These are phyloP conservation scores for Crotalus helleri DNA, from an alignment of 2,113 vertebrate genomes.

Conservation along the genomic window DNA sequence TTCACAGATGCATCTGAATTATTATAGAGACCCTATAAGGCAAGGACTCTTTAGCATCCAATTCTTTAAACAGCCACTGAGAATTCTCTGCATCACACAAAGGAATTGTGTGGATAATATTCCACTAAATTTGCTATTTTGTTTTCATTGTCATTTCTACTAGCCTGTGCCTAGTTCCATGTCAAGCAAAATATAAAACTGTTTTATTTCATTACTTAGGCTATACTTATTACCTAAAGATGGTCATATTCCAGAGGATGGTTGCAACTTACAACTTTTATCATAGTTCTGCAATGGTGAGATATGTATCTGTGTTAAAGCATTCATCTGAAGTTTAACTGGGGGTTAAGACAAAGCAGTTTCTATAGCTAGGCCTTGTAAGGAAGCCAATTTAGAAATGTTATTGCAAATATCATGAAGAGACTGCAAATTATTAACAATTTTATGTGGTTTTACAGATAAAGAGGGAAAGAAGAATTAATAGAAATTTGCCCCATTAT, in stretches of 20 bases:
- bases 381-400: not conserved
- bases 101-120: slow-evolving; percentile 35
- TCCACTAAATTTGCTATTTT: not conserved
- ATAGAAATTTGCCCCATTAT: not conserved
- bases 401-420: not conserved
- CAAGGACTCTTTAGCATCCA: not conserved
- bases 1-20: not conserved
- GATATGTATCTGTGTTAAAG: not conserved
- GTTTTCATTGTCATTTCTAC: not conserved
- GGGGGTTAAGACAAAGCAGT: not conserved
- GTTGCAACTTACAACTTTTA: slow-evolving; percentile 1
- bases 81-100: not conserved
- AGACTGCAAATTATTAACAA: not conserved
- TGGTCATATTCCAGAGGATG: not conserved
- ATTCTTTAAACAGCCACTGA: slow-evolving; percentile 28
- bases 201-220: slow-evolving; percentile 26
- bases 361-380: not conserved
- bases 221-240: slow-evolving; percentile 32
- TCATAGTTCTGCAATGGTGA: not conserved
- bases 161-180: slow-evolving; percentile 19
- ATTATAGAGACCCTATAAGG: not conserved
- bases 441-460: not conserved
- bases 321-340: not conserved
- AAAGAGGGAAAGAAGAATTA: not conserved
- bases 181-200: slow-evolving; percentile 34